Evolutionary conservation across 2,797 vertebrate species (phyloP), one percentile per base, ranked within the genome.

Genomic region (Carapus acus): DNA sequence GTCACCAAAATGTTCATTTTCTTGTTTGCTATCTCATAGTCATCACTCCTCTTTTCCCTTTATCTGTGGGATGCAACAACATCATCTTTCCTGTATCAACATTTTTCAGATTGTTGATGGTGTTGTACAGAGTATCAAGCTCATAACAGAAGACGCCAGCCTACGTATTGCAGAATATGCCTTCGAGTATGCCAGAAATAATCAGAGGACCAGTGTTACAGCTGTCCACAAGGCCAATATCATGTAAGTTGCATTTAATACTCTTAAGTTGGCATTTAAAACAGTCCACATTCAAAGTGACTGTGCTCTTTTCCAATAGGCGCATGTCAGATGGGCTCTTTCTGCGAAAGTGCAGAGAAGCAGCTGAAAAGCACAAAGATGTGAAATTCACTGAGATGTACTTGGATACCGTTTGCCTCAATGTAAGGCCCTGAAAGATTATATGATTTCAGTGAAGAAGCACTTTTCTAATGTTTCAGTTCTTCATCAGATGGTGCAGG

Each of bases 301-400:
- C 29, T 19, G 4, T 51, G 6, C 7, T 60, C 3, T 1, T 2
- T 38, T 50, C n/a, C 20, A 22, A n/a, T 66, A 98, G 95, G 96
- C 90, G 96, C 47, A 96, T 98, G 94, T 98, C 95, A 7, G 96
- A 98, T 68, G 96, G 96, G 13, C 91, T 98, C 49, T 98, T 98
- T 80, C 87, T 98, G 46, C 87, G 89, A 47, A 94, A 95, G 80
- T 98, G 96, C 85, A 86, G 94, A 74, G 94, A 98, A 66, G 94
- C 92, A 54, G 96, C 96, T 27, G 95, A 98, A 78, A 95, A 91
- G 73, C 93, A 88, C 85, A 98, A 92, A 87, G 93, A 97, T 58
- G 89, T 98, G 40, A 96, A 97, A 73, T 98, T 98, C 83, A 94
- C 91, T 44, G 96, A 98, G 86, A 97, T 98, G 94, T 98, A 96